Evolutionary conservation across 2,888 invertebrate genomes (phyloP).

Genomic region (Chloromyia formosa): DNA sequence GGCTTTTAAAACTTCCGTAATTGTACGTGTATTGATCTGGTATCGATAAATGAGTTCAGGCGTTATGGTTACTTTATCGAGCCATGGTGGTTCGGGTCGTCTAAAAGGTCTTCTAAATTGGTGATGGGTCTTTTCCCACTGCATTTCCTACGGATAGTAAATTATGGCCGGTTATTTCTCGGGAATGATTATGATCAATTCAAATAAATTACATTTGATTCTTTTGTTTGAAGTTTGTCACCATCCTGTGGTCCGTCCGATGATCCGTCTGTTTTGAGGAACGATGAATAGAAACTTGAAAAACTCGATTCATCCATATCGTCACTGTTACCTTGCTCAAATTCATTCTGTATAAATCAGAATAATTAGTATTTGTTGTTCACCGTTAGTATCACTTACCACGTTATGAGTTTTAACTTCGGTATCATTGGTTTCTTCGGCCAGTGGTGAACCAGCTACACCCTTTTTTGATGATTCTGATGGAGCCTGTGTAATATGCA

Average conservation of each 20-base stretch:
- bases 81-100: constrained; percentile 68
- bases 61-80: constrained; percentile 68
- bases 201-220: constrained; percentile 39
- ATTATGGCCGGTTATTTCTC: not conserved
- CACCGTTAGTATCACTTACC: not conserved
- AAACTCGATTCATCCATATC: constrained; percentile 70
- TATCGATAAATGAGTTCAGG: constrained; percentile 71
- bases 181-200: constrained; percentile 1
- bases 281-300: constrained; percentile 77
- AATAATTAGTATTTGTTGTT: constrained; percentile 6
- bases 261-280: constrained; percentile 72
- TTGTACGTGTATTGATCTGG: constrained; percentile 66
- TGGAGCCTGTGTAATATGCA: constrained; percentile 61
- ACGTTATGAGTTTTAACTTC: constrained; percentile 49
- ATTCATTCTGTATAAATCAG: constrained; percentile 53
- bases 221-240: constrained; percentile 54
- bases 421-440: constrained; percentile 55
- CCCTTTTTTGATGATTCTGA: constrained; percentile 70
- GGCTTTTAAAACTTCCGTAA: constrained; percentile 68
- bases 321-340: constrained; percentile 59
- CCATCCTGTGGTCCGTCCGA: constrained; percentile 60
- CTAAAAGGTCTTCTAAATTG: constrained; percentile 41
- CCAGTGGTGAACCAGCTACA: constrained; percentile 64
- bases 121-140: constrained; percentile 38
- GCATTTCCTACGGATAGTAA: constrained; percentile 39